Evolutionary conservation across 2,113 vertebrate species (phyloP), one percentile per base, ranked within the genome.

Genomic region (Jaculus jaculus): DNA sequence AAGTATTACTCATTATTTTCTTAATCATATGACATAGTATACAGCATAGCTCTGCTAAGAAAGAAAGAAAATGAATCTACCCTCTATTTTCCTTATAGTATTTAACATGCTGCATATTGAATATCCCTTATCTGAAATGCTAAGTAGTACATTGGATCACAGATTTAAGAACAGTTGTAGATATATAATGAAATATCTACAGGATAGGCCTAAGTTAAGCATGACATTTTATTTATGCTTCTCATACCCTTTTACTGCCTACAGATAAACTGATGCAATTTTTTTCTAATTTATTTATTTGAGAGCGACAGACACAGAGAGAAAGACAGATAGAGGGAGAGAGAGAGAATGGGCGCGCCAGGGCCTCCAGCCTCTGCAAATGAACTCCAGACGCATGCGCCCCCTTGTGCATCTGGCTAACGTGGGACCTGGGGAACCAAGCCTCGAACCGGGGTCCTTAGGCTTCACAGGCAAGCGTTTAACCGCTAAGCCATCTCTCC

Each of bases 51-150:
- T 84, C 42, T 93, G 2, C 32, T 87, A 8, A 71, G 65, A 34
- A 69, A 68, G 9, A 77, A 87, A 94, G 21, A 71, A 87, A 92
- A 87, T 74, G 61, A 30, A 89, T 26, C 47, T 63, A 51, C 39
- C 32, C 15, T 66, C 21, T 77, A 47, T 54, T 60, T 65, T 26
- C 72, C 32, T 54, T 47, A 54, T 11, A 77, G 32, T 47, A 39
- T 16, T 79, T 7, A 94, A 92, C 21, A 58, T 28, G 37, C 16
- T 61, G 69, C 34, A 47, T 20, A 30, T 30, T 65, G 39, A 73
- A 6, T 73, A 26, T 13, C 8, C 9, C 66, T 61, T 26, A 12
- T 74, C 17, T 63, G 69, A 83, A 72, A 20, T 30, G 79, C 23
- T 28, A 5, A 73, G 11, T 63, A 37, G 17, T 54, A 32, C 47